Percentiles rank a stretch among this genome's conserved stretches.
These are phyloP conservation scores for Notocelia uddmanniana DNA, from an alignment of 2,888 invertebrate genomes.

Conservation along the genomic window DNA sequence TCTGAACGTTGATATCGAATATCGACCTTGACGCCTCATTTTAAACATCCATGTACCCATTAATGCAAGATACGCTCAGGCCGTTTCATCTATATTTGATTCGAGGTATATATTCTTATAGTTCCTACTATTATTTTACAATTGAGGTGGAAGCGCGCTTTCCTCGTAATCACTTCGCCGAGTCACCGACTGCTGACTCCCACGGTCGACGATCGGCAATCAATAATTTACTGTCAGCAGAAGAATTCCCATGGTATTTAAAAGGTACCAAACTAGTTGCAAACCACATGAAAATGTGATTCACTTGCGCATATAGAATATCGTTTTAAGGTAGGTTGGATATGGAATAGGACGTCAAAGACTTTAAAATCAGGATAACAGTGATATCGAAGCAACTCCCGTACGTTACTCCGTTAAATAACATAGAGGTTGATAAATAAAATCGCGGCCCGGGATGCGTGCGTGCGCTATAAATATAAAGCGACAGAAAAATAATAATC, in stretches of 20 bases:
- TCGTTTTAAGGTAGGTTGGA: too few relatives aligned
- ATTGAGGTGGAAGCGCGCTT: slow-evolving; percentile 32
- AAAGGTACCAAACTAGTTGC: neutral
- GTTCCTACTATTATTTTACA: slow-evolving; percentile 22
- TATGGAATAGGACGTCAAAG: too few relatives aligned
- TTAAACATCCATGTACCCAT: neutral
- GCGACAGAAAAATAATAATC: too few relatives aligned
- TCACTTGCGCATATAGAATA: too few relatives aligned
- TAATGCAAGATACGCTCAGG: too few relatives aligned
- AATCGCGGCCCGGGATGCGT: too few relatives aligned
- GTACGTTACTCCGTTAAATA: too few relatives aligned
- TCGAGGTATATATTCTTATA: slow-evolving; percentile 3
- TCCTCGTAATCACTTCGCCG: slow-evolving; percentile 24
- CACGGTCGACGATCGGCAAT: slow-evolving; percentile 37
- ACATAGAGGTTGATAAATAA: too few relatives aligned
- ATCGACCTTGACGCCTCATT: neutral
- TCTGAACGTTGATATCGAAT: neutral
- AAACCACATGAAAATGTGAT: neutral
- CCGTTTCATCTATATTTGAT: slow-evolving; percentile 8
- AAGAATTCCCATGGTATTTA: slow-evolving; percentile 26
- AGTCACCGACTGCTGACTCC: slow-evolving; percentile 23
- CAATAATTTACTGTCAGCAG: slow-evolving; percentile 32
- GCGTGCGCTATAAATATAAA: too few relatives aligned
- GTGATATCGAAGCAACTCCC: too few relatives aligned
- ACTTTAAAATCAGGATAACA: too few relatives aligned